These are phyloP conservation scores for Ptychobarbus kaznakovi DNA, from an alignment of 2,797 vertebrate genomes.

Conservation along the genomic window DNA sequence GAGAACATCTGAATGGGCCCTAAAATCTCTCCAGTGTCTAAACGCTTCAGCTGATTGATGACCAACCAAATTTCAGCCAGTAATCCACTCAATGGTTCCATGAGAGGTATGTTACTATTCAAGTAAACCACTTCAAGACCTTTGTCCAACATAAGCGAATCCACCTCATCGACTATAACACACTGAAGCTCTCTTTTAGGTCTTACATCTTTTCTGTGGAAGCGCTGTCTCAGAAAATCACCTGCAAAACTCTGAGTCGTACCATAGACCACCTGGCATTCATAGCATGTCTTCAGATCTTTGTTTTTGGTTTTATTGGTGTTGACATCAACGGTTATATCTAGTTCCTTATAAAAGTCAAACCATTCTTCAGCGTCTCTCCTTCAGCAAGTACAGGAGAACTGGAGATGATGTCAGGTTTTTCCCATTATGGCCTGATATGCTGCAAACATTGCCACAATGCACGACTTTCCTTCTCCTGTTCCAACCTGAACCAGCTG, in stretches of 20 bases:
- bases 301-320: neutral
- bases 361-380: conserved; percentile 56
- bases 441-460: conserved; percentile 75
- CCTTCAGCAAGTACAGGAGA: conserved; percentile 64
- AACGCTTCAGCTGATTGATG: conserved; percentile 30
- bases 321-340: conserved; percentile 59
- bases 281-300: conserved; percentile 49
- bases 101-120: conserved; percentile 33
- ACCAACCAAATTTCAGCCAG: conserved; percentile 54
- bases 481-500: conserved; percentile 69
- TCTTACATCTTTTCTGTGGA: conserved; percentile 57
- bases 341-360: conserved; percentile 19
- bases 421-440: conserved; percentile 53
- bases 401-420: conserved; percentile 39
- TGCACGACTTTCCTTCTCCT: conserved; percentile 74
- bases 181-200: conserved; percentile 61
- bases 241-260: conserved; percentile 64
- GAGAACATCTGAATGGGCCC: conserved; percentile 5
- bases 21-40: conserved; percentile 39
- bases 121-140: conserved; percentile 60
- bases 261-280: conserved; percentile 69
- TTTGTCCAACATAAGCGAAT: conserved; percentile 61
- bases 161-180: conserved; percentile 74
- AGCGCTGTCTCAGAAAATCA: conserved; percentile 60
- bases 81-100: conserved; percentile 50